Evolutionary conservation across 2,888 invertebrate genomes (phyloP).

Genomic region (Oeneis ivallda): DNA sequence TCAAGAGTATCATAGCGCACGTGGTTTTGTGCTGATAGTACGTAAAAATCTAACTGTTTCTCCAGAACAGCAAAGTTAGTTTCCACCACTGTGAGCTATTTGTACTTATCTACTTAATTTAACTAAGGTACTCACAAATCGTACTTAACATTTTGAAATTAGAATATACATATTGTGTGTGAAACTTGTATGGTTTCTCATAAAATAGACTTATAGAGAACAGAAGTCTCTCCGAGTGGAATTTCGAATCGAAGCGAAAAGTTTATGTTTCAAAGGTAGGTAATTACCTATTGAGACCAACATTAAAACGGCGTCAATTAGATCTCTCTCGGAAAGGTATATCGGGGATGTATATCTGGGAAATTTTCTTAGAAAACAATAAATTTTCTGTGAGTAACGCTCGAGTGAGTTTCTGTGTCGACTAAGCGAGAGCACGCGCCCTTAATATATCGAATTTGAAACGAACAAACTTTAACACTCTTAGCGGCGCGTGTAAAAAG

Average conservation of each 20-base stretch:
- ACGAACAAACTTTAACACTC: slow-evolving; percentile 80
- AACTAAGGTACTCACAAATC: neutral
- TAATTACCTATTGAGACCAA: too few species aligned
- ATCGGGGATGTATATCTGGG: neutral
- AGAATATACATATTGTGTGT: neutral
- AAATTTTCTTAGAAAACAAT: slow-evolving; percentile 60
- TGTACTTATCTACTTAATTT: neutral
- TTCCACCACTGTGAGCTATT: neutral
- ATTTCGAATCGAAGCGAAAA: neutral
- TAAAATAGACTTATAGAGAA: neutral
- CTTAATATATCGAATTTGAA: slow-evolving; percentile 82
- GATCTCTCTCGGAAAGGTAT: slow-evolving; percentile 44
- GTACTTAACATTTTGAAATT: neutral
- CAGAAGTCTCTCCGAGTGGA: neutral
- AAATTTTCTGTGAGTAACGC: slow-evolving; percentile 78
- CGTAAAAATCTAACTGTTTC: slow-evolving; percentile 65
- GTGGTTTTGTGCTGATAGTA: slow-evolving; percentile 65
- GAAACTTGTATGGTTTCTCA: slow-evolving; percentile 45
- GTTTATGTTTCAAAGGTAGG: neutral
- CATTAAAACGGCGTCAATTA: too few species aligned
- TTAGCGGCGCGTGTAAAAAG: slow-evolving; percentile 72
- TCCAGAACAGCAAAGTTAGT: slow-evolving; percentile 46
- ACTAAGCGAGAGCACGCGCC: slow-evolving; percentile 79
- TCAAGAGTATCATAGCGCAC: slow-evolving; percentile 70
- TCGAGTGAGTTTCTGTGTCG: slow-evolving; percentile 81